phyloP scores from a whole-genome alignment of 2,113 vertebrate species.

The Cnemophilus loriae region DNA sequence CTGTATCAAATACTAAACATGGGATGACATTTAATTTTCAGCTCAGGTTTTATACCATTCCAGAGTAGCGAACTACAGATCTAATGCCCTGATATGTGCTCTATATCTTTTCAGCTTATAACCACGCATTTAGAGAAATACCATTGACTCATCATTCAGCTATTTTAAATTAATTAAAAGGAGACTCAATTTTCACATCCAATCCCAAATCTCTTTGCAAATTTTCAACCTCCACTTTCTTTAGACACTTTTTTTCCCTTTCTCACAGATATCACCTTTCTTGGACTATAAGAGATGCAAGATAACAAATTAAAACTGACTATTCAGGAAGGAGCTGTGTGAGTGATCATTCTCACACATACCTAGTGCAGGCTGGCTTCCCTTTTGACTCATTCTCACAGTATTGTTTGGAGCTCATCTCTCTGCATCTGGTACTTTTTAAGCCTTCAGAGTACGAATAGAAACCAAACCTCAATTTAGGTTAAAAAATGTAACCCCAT shows the following conservation, averaged over 20 bases:
- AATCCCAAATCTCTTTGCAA: constrained; percentile 38
- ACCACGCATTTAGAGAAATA: neutral
- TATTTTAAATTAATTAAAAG: constrained; percentile 53
- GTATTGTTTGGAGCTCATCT: neutral
- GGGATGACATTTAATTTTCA: constrained; percentile 66
- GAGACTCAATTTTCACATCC: constrained; percentile 33
- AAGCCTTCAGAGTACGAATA: neutral
- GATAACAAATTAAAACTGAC: constrained; percentile 4
- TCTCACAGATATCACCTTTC: neutral
- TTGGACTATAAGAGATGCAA: neutral
- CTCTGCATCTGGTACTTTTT: neutral
- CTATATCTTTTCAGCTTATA: neutral
- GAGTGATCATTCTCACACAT: neutral
- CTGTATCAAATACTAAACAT: constrained; percentile 44
- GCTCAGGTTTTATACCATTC: constrained; percentile 31
- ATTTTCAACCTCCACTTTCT: constrained; percentile 25
- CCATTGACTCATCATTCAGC: neutral
- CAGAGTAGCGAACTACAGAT: neutral
- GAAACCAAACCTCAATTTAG: neutral
- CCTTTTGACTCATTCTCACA: neutral
- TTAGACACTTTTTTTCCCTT: neutral
- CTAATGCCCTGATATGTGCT: neutral
- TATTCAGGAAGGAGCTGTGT: neutral
- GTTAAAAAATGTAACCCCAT: neutral
- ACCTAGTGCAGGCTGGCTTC: neutral